Percentiles rank a stretch among this genome's conserved stretches.
Conservation (phyloP, 2,888 invertebrate genomes). For the Cyaniris semiargus region DNA sequence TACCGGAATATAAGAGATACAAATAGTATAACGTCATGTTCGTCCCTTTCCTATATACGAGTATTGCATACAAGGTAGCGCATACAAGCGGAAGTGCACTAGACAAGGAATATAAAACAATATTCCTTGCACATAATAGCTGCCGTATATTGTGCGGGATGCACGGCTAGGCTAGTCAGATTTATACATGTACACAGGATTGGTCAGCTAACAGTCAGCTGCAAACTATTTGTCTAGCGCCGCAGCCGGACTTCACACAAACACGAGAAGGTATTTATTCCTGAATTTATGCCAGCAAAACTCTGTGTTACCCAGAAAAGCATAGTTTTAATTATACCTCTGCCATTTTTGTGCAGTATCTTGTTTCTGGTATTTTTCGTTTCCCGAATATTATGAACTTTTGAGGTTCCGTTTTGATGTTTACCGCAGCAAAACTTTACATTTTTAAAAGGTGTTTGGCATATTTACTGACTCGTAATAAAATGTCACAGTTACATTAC, state of each 20-base stretch:
- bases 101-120: constrained; percentile 5
- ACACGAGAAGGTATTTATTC: constrained; percentile 26
- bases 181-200: constrained; percentile 18
- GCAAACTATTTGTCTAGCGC: constrained; percentile 29
- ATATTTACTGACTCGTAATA: not conserved
- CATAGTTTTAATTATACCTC: constrained; percentile 14
- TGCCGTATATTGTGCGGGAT: not conserved
- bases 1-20: not conserved
- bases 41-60: not conserved
- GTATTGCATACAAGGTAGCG: not conserved
- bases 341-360: not conserved
- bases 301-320: not conserved
- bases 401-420: not conserved
- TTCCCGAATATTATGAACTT: not conserved
- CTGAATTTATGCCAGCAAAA: constrained; percentile 23
- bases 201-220: constrained; percentile 30
- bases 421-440: not conserved
- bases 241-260: constrained; percentile 7
- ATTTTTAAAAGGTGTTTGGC: not conserved
- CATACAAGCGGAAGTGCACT: not conserved
- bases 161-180: constrained; percentile 17
- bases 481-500: not conserved
- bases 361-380: not conserved
- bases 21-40: not conserved
- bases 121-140: not conserved